Percentiles rank a stretch among this genome's conserved stretches.
These are phyloP conservation scores for Sakesphorus luctuosus DNA, from an alignment of 2,113 vertebrate genomes.

Conservation along the genomic window DNA sequence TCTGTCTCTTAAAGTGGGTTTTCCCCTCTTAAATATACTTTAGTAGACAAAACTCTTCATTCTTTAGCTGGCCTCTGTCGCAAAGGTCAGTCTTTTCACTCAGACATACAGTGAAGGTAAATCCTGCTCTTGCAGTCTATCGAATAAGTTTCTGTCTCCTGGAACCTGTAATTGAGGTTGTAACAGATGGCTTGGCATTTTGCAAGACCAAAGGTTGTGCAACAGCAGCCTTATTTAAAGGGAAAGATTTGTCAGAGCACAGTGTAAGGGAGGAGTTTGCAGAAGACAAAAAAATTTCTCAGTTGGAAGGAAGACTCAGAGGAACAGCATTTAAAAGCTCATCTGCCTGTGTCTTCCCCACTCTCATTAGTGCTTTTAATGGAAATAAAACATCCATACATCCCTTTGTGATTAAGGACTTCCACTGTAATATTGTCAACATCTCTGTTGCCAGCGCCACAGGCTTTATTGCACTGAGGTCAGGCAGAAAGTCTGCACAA, in stretches of 20 bases:
- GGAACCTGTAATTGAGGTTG: conserved; percentile 62
- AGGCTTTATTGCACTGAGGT: neutral
- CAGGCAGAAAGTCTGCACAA: neutral
- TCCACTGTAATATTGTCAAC: neutral
- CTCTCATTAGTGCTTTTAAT: neutral
- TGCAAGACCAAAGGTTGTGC: conserved; percentile 57
- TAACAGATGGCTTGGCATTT: conserved; percentile 60
- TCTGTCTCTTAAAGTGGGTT: neutral
- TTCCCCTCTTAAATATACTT: neutral
- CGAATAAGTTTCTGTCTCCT: conserved; percentile 58
- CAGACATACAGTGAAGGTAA: conserved; percentile 12
- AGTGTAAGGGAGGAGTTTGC: neutral
- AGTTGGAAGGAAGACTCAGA: neutral
- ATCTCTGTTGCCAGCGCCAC: neutral
- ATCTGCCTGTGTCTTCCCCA: neutral
- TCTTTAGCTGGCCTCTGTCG: neutral
- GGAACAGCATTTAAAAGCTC: neutral
- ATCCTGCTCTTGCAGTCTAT: conserved; percentile 30
- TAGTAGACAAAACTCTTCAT: neutral
- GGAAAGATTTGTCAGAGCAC: neutral
- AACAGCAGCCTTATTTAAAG: conserved; percentile 52
- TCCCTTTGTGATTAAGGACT: neutral
- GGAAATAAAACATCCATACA: neutral
- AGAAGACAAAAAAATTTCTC: neutral
- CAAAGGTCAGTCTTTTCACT: neutral